phyloP scores from a whole-genome alignment of 2,113 vertebrate species.

The Donacobius atricapilla region DNA sequence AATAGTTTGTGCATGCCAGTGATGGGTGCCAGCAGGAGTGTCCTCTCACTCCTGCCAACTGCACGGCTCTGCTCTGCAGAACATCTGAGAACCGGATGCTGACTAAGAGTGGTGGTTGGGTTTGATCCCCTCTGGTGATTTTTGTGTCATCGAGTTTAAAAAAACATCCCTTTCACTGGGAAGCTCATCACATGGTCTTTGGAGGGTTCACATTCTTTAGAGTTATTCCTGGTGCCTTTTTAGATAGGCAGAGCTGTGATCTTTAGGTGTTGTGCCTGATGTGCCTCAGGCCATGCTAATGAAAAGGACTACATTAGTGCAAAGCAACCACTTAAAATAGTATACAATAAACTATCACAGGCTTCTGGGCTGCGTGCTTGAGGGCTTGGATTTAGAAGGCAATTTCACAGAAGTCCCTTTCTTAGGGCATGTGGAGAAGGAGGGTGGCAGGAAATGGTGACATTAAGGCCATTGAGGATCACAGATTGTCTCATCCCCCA shows the following conservation, averaged over 20 bases:
- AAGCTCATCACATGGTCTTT: neutral
- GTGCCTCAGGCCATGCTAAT: neutral
- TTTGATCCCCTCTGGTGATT: neutral
- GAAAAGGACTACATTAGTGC: neutral
- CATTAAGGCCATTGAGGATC: neutral
- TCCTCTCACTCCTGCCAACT: neutral
- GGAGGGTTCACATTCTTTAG: neutral
- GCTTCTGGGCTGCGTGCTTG: neutral
- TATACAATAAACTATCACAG: neutral
- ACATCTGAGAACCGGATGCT: neutral
- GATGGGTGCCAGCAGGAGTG: neutral
- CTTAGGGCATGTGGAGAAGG: neutral
- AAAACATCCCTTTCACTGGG: neutral
- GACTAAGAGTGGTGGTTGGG: neutral
- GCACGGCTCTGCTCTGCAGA: neutral
- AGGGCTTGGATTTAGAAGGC: neutral
- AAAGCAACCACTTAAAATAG: neutral
- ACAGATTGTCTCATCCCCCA: neutral
- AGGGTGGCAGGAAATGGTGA: slow-evolving; percentile 6
- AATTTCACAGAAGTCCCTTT: neutral
- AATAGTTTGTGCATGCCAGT: neutral
- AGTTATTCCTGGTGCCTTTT: slow-evolving; percentile 12
- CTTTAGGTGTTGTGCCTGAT: neutral
- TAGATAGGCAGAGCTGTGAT: neutral
- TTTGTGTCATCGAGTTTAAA: neutral